Evolutionary conservation across 30 jellyfish, hydroid and myxozoan genomes (phyloP).

Genomic region (Sanderia malayensis): DNA sequence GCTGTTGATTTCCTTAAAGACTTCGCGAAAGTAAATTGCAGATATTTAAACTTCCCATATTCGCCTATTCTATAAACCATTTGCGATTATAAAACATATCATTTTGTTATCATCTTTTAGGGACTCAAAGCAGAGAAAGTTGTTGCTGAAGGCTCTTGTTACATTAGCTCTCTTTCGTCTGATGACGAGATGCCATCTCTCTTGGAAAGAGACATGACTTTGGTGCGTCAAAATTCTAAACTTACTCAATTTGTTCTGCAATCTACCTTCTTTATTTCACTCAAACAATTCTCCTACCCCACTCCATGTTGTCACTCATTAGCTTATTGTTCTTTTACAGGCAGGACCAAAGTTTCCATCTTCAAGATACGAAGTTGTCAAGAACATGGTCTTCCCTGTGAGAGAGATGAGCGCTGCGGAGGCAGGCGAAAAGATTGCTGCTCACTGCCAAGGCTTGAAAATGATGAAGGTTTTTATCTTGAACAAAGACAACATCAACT

Average conservation of each 20-base stretch:
- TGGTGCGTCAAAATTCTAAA: no score
- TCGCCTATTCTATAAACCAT: no score
- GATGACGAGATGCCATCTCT: background rate
- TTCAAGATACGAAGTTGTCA: constrained; percentile 1
- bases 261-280: no score
- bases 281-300: background rate
- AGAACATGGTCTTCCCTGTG: background rate
- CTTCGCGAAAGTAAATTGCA: constrained; percentile 22
- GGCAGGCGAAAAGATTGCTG: constrained; percentile 14
- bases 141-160: background rate
- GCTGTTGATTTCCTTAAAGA: constrained; percentile 46
- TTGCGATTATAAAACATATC: background rate
- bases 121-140: background rate
- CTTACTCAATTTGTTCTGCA: no score
- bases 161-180: background rate
- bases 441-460: constrained; percentile 15
- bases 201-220: background rate
- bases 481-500: background rate
- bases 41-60: no score
- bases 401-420: constrained; percentile 12
- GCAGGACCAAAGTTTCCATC: background rate
- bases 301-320: background rate
- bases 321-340: background rate
- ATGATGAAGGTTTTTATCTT: constrained; percentile 12
- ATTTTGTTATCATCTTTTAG: background rate